Base-by-base conservation (phyloP, 2,797 vertebrate species). In the Arremon aurantiirostris region DNA sequence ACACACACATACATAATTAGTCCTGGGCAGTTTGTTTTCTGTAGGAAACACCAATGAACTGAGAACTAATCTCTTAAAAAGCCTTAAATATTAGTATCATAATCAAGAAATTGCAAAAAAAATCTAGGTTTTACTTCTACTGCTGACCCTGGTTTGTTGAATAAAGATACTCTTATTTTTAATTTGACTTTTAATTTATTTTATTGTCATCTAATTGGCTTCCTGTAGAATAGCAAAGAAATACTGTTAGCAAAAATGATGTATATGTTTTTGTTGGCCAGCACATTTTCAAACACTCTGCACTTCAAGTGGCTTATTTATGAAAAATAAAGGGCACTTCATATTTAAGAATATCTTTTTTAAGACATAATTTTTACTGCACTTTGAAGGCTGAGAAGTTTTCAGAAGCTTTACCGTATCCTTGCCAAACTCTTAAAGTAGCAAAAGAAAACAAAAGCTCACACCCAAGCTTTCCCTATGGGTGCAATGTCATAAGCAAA, bases 381-480 rank as follows among this genome's bases (percentile, higher is more conserved):
- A 32, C 8, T 89, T 89, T 53, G 47, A 90, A 77, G 55, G 55
- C 32, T 70, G 17, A 64, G 20, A 56, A 53, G 23, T 90, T 88
- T 90, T 65, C 34, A 86, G 73, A 81, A 85, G 53, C 69, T 79
- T 87, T 87, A 39, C 30, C 61, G 8, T 57, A 50, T 75, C 35
- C 17, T 83, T 32, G 7, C 16, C 30, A 6, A 81, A n/a, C 14
- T 52, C 85, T 72, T 86, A 84, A 94, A 94, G 81, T 37, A 94
- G 42, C 16, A 65, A 81, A 91, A 9, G 32, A 71, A 90, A 93
- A 41, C 50, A 68, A 80, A 89, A 88, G 9, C 61, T 93, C 66
- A 59, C 90, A 83, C 57, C 52, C 66, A 82, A 81, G 42, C 21
- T 83, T 93, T 82, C 93, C 89, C 92, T 86, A 3, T 89, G 92